A percentile compares a stretch with the other conserved stretches of the same genome.
phyloP scores from a whole-genome alignment of 1,140 invertebrate species.

The Galendromus occidentalis region DNA sequence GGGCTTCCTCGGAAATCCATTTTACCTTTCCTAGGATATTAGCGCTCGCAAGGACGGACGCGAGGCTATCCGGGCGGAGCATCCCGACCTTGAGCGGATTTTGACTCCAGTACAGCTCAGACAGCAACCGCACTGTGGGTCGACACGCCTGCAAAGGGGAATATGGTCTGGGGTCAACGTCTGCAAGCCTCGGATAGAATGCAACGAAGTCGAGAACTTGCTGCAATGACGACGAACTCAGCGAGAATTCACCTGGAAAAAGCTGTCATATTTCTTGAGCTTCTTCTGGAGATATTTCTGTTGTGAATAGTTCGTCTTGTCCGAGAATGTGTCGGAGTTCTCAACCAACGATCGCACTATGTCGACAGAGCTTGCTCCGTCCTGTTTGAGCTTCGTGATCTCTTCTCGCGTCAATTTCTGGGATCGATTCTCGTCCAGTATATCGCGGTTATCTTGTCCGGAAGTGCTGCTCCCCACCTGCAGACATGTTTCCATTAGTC shows the following conservation, averaged over 20 bases:
- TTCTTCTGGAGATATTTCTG: slow-evolving; percentile 88
- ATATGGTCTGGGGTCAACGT: neutral
- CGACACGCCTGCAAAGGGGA: slow-evolving; percentile 27
- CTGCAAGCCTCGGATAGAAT: neutral
- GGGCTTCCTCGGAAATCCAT: too few relatives aligned
- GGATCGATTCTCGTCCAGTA: slow-evolving; percentile 59
- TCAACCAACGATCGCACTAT: slow-evolving; percentile 66
- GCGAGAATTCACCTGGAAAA: slow-evolving; percentile 32
- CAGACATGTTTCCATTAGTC: too few relatives aligned
- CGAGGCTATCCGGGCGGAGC: neutral
- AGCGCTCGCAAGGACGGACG: neutral
- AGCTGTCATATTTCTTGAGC: slow-evolving; percentile 56
- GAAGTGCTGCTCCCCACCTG: too few relatives aligned
- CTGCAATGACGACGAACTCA: neutral
- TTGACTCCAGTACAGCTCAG: slow-evolving; percentile 54
- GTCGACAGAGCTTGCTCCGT: slow-evolving; percentile 39
- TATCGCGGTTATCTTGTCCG: slow-evolving; percentile 60
- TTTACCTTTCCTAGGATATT: neutral
- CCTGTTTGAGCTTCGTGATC: slow-evolving; percentile 50
- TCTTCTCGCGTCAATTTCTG: slow-evolving; percentile 62
- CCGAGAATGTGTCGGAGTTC: slow-evolving; percentile 57
- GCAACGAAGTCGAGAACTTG: neutral
- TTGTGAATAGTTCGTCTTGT: slow-evolving; percentile 76
- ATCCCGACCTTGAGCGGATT: slow-evolving; percentile 45
- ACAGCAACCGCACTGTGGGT: slow-evolving; percentile 49